Evolutionary conservation across 2,113 vertebrate genomes (phyloP).

Genomic region (Psophia crepitans): DNA sequence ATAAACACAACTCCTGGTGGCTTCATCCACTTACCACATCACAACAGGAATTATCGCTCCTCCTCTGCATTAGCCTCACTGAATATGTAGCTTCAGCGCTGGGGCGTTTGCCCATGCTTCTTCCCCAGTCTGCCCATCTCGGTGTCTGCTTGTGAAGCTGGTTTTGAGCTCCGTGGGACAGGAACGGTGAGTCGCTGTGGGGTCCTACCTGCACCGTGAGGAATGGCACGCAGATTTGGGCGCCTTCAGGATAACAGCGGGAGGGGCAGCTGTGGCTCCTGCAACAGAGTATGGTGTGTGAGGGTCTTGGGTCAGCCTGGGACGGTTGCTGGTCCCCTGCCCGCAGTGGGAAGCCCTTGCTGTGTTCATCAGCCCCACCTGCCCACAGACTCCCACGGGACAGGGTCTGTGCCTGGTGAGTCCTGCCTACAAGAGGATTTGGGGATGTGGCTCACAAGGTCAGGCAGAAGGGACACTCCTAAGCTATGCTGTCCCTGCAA

Average conservation of each 20-base stretch:
- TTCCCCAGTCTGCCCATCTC: background rate
- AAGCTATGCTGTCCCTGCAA: background rate
- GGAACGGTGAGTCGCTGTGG: background rate
- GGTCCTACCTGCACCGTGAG: background rate
- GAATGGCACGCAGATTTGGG: accelerated
- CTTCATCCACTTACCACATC: background rate
- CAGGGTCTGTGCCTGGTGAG: background rate
- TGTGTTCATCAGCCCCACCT: background rate
- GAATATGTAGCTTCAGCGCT: background rate
- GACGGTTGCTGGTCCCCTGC: background rate
- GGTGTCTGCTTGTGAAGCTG: background rate
- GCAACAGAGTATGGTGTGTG: background rate
- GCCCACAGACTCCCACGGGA: background rate
- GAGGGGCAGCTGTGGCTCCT: background rate
- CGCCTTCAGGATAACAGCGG: background rate
- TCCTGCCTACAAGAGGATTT: background rate
- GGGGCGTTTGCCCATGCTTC: background rate
- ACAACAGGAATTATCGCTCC: background rate
- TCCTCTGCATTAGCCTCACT: background rate
- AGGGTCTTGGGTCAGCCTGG: background rate
- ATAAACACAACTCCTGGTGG: background rate
- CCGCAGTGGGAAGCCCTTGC: accelerated
- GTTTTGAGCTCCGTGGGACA: background rate
- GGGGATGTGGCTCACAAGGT: background rate
- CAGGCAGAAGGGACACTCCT: background rate